Conservation (phyloP, 2,797 vertebrate genomes). For the Harpagifer antarcticus region DNA sequence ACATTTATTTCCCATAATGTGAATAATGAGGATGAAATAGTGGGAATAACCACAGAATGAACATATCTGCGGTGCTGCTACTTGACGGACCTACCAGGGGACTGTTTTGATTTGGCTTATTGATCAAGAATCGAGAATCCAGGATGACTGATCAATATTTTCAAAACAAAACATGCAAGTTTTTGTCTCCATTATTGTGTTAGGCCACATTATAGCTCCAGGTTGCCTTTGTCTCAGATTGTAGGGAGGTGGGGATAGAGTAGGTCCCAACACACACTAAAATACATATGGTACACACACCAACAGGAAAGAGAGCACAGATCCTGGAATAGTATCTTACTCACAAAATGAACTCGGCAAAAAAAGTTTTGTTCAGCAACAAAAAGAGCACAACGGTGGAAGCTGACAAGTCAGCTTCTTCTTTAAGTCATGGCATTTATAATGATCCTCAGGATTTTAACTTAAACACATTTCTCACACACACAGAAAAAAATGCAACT, state of each 20-base stretch:
- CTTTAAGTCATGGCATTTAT: slow-evolving; percentile 80
- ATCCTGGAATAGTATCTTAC: slow-evolving; percentile 73
- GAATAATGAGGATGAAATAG: slow-evolving; percentile 73
- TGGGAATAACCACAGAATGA: slow-evolving; percentile 70
- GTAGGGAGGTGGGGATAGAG: slow-evolving; percentile 62
- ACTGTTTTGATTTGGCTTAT: slow-evolving; percentile 44
- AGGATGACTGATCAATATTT: slow-evolving; percentile 39
- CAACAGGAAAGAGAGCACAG: slow-evolving; percentile 77
- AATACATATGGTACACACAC: slow-evolving; percentile 79
- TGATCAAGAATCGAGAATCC: slow-evolving; percentile 39
- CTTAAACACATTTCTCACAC: slow-evolving; percentile 70
- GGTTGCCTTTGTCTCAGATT: slow-evolving; percentile 58
- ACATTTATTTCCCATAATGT: slow-evolving; percentile 73
- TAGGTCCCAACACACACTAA: slow-evolving; percentile 70
- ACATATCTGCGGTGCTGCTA: slow-evolving; percentile 62
- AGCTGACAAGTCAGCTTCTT: slow-evolving; percentile 75
- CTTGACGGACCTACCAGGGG: slow-evolving; percentile 63
- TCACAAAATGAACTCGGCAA: slow-evolving; percentile 72
- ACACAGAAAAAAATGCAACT: slow-evolving; percentile 64
- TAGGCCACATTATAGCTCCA: slow-evolving; percentile 68
- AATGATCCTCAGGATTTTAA: slow-evolving; percentile 65
- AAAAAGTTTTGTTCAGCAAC: slow-evolving; percentile 67
- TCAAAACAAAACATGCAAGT: slow-evolving; percentile 43
- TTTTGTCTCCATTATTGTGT: slow-evolving; percentile 43
- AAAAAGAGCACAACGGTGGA: slow-evolving; percentile 84